Evolutionary conservation across 1,140 invertebrate species (phyloP), one percentile per base, ranked within the genome.

Genomic region (Pseudomyrmex pallidus): DNA sequence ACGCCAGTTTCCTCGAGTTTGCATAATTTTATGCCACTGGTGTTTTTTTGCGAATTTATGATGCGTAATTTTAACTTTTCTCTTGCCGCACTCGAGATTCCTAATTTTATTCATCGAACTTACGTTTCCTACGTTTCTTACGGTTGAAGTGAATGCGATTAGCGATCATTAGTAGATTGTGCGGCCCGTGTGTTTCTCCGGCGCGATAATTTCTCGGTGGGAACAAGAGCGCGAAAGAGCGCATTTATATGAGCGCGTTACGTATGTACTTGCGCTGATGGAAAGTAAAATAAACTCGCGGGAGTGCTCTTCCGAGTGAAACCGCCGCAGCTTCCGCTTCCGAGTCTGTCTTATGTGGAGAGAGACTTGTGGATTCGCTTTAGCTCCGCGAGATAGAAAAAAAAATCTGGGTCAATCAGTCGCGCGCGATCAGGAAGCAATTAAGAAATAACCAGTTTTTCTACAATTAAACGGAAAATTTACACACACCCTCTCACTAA

Each of bases 401-500:
- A 13, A 63, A 22, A 64, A 85, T 86, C 76, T 77, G 57, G 83
- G 59, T 77, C 82, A 66, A 57, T 84, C 35, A 59, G 15, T 15
- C 13, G 64, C 17, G 17, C 22, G 64, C 17, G 48, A 74, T 68
- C 62, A 73, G 76, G 84, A 85, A 85, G 76, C 73, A 85, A 86
- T 86, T 82, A 82, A 57, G 67, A 68, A 70, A 80, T 61, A 48
- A 50, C 54, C 48, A 54, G 25, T 50, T 52, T 17, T 5, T 35
- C 64, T 68, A 44, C 74, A 82, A 22, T 22, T 22, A 22, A 85
- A 20, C 44, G 50, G n/a, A 17, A 73, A 86, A 78, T 66, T 61
- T 70, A 48, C 35, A 61, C 44, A 52, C 2, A n/a, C 9, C 10
- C 54, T 54, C 15, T 74, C 48, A 44, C 17, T 15, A 46, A 59